Evolutionary conservation across 2,888 invertebrate genomes (phyloP).

Genomic region (Acronicta alni): DNA sequence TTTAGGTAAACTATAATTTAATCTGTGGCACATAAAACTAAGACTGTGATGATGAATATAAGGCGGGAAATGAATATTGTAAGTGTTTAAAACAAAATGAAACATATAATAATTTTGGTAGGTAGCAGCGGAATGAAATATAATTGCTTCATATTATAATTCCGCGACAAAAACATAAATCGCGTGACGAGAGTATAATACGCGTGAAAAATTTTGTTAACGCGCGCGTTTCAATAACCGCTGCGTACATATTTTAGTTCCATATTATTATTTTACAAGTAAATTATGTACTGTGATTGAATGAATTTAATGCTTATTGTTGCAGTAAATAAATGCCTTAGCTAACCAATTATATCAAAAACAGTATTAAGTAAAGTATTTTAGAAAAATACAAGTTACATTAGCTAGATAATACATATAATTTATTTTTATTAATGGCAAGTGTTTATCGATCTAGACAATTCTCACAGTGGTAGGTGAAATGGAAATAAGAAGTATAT

Average conservation of each 20-base stretch:
- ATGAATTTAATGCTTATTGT: background rate
- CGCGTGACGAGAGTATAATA: slow-evolving; percentile 49
- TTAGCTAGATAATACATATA: too few species aligned
- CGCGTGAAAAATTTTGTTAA: slow-evolving; percentile 48
- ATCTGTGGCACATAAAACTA: too few species aligned
- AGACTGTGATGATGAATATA: background rate
- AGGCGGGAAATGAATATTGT: background rate
- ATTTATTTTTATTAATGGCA: too few species aligned
- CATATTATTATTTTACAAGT: slow-evolving; percentile 23
- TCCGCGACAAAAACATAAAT: slow-evolving; percentile 44
- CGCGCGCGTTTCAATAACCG: slow-evolving; percentile 36
- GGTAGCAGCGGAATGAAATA: slow-evolving; percentile 36
- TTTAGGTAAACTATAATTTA: background rate
- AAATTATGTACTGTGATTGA: slow-evolving; percentile 1
- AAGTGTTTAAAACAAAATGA: background rate
- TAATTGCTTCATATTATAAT: slow-evolving; percentile 44
- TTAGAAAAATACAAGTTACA: too few species aligned
- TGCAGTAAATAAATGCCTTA: background rate
- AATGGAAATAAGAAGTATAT: too few species aligned
- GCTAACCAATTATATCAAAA: too few species aligned
- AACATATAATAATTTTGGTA: slow-evolving; percentile 30
- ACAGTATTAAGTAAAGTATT: too few species aligned
- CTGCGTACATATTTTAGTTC: slow-evolving; percentile 22
- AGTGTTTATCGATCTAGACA: too few species aligned
- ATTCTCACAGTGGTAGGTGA: too few species aligned